phyloP scores from a whole-genome alignment of 2,797 vertebrate genomes.

The Odontamblyopus rebecca region DNA sequence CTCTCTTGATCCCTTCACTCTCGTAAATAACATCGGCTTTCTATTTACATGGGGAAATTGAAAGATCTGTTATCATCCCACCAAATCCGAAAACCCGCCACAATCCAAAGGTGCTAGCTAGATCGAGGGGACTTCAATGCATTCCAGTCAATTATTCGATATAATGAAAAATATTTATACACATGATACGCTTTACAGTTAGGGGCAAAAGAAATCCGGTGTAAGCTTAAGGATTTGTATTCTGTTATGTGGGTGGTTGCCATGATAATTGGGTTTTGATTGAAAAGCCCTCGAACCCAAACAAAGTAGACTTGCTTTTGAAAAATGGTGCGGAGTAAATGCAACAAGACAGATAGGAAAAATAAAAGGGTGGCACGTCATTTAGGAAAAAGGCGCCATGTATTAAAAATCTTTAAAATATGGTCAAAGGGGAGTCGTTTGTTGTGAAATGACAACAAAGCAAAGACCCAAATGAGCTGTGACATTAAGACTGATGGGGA shows the following conservation, averaged over 20 bases:
- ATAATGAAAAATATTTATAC: constrained; percentile 59
- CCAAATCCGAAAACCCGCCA: not conserved
- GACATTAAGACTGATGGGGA: constrained; percentile 40
- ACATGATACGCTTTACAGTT: constrained; percentile 43
- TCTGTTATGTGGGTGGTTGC: constrained; percentile 21
- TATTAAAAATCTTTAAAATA: constrained; percentile 7
- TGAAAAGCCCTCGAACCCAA: constrained; percentile 57
- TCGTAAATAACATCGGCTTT: constrained; percentile 47
- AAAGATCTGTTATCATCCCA: constrained; percentile 50
- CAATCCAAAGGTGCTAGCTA: constrained; percentile 28
- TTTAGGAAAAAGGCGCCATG: not conserved
- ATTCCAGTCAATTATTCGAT: constrained; percentile 55
- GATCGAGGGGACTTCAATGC: constrained; percentile 10
- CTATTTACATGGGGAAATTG: constrained; percentile 63
- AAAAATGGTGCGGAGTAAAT: constrained; percentile 17
- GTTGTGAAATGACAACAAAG: constrained; percentile 34
- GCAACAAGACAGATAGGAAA: not conserved
- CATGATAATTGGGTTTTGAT: constrained; percentile 54
- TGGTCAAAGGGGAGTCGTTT: constrained; percentile 15
- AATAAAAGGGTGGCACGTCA: constrained; percentile 12
- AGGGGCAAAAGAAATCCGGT: constrained; percentile 42
- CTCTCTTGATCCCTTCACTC: constrained; percentile 32
- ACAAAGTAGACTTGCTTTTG: constrained; percentile 37
- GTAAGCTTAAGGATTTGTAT: constrained; percentile 36
- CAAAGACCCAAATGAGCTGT: constrained; percentile 31